phyloP scores from a whole-genome alignment of 2,113 vertebrate species.

The Microcebus tavaratra region DNA sequence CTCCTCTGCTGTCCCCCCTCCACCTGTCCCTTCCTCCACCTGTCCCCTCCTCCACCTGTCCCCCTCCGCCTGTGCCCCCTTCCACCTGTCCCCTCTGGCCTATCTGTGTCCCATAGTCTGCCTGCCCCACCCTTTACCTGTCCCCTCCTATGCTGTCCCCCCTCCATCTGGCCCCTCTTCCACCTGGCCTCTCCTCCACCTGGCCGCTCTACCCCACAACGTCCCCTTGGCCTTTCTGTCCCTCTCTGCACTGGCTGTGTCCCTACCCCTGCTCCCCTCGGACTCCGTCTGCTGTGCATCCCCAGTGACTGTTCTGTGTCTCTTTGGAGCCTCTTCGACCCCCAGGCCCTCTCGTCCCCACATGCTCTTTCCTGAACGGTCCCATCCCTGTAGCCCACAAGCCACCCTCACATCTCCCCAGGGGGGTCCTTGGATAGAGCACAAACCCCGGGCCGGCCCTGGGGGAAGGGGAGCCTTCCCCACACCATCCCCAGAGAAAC shows the following conservation, averaged over 20 bases:
- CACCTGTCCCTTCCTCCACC: background rate
- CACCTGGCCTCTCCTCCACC: background rate
- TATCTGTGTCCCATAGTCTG: no score
- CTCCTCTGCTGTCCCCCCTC: no score
- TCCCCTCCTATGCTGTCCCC: no score
- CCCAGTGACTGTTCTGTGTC: fast-evolving
- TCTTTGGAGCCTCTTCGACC: background rate
- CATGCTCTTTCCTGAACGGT: background rate
- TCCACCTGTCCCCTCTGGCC: no score
- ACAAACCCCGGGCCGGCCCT: background rate
- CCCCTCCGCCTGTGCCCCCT: no score
- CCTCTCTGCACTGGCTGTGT: background rate
- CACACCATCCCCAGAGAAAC: background rate
- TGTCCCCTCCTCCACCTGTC: no score
- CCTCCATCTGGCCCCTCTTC: no score
- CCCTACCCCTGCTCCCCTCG: background rate
- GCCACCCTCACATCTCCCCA: background rate
- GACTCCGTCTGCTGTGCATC: fast-evolving
- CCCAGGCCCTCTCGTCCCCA: no score
- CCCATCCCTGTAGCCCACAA: background rate
- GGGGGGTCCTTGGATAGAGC: fast-evolving
- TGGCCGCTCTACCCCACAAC: fast-evolving
- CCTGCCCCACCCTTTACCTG: no score
- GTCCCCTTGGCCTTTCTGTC: background rate
- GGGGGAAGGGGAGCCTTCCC: background rate